These are phyloP conservation scores for Calypte anna DNA, from an alignment of 2,113 vertebrate species.

Conservation along the genomic window DNA sequence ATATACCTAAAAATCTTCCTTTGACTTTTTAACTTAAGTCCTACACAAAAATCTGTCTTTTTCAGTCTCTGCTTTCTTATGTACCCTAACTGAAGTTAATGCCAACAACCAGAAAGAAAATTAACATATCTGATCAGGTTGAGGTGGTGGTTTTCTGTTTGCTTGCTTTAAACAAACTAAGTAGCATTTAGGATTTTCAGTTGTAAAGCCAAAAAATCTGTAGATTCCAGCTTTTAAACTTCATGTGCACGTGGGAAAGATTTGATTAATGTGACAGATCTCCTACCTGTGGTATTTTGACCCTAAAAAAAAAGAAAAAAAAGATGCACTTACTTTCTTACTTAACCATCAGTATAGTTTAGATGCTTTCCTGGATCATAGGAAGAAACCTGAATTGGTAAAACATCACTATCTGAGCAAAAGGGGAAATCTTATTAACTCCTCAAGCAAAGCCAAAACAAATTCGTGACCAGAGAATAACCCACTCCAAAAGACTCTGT, in stretches of 20 bases:
- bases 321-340: not conserved
- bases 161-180: not conserved
- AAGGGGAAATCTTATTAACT: not conserved
- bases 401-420: not conserved
- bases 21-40: not conserved
- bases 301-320: not conserved
- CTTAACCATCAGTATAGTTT: not conserved
- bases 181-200: not conserved
- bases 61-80: not conserved
- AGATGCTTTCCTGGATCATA: not conserved
- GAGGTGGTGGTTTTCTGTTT: not conserved
- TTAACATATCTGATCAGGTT: not conserved
- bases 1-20: not conserved
- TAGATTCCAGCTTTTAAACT: not conserved
- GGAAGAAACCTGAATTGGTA: not conserved
- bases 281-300: not conserved
- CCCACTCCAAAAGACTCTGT: not conserved
- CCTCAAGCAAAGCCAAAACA: not conserved
- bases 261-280: not conserved
- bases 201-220: not conserved
- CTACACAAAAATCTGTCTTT: not conserved
- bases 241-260: not conserved
- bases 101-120: not conserved
- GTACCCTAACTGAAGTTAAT: not conserved
- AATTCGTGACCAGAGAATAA: not conserved